phyloP scores from a whole-genome alignment of 2,888 invertebrate species.

The Gymnocheta viridis region DNA sequence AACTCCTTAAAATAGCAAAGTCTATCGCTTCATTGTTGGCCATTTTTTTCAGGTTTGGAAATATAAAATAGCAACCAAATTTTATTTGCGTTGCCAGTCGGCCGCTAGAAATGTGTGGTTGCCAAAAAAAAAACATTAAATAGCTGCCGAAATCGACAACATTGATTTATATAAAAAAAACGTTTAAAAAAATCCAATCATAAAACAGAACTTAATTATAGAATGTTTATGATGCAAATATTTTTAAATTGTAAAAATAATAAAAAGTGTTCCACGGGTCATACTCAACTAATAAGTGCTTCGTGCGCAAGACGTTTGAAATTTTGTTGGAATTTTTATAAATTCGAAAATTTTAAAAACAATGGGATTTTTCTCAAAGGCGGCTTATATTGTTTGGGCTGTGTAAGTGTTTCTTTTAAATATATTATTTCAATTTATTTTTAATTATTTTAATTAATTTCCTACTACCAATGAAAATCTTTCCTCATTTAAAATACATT shows the following conservation, averaged over 20 bases:
- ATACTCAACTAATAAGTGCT: constrained; percentile 29
- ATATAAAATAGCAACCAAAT: too few species aligned
- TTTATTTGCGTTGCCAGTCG: too few species aligned
- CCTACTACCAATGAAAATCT: too few species aligned
- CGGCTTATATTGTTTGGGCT: constrained; percentile 90
- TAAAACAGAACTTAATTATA: not conserved
- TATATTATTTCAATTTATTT: too few species aligned
- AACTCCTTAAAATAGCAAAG: too few species aligned
- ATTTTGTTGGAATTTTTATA: constrained; percentile 53
- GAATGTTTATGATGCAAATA: constrained; percentile 60
- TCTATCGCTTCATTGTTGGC: too few species aligned
- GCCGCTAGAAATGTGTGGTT: too few species aligned
- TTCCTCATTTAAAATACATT: too few species aligned
- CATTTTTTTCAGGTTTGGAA: too few species aligned
- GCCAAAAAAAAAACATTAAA: too few species aligned
- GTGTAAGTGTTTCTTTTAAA: constrained; percentile 85
- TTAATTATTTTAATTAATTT: too few species aligned
- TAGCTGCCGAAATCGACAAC: not conserved
- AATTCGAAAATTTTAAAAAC: constrained; percentile 54
- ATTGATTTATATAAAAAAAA: not conserved
- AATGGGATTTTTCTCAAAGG: constrained; percentile 90
- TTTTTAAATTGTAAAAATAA: constrained; percentile 4
- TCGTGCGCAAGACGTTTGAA: constrained; percentile 1
- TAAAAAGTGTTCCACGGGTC: constrained; percentile 37
- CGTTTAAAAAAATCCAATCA: not conserved